phyloP scores from a whole-genome alignment of 2,888 invertebrate genomes.

The Drosophila picticornis region DNA sequence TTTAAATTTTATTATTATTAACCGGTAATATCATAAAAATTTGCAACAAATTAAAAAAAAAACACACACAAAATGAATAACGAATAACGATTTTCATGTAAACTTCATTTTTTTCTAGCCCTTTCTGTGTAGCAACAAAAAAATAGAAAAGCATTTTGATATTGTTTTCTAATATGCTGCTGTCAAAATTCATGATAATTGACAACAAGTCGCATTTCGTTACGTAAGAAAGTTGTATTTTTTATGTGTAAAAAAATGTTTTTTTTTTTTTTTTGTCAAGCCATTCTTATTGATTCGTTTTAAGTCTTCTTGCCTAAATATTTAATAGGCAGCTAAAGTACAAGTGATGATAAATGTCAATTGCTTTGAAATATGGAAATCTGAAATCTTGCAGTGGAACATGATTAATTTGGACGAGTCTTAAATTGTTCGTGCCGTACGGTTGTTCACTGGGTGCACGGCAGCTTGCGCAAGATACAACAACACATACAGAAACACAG shows the following conservation, averaged over 20 bases:
- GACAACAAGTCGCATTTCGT: neutral
- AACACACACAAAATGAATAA: too few species aligned
- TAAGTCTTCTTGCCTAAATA: neutral
- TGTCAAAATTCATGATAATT: neutral
- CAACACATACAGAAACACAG: conserved; percentile 1
- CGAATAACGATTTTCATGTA: neutral
- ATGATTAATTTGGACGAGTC: conserved; percentile 40
- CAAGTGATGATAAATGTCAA: conserved; percentile 1
- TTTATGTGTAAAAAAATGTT: neutral
- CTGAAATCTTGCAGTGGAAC: conserved; percentile 24
- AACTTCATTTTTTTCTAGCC: neutral
- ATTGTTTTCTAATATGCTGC: neutral
- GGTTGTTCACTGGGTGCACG: conserved; percentile 44
- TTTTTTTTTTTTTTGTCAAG: neutral
- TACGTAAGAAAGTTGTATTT: neutral
- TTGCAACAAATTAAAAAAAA: neutral
- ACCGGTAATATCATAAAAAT: neutral
- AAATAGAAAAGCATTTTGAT: neutral
- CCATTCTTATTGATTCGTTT: neutral
- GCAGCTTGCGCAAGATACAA: conserved; percentile 49
- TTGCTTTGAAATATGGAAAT: neutral
- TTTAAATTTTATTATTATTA: neutral
- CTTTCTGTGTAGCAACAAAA: neutral
- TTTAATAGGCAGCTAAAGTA: neutral
- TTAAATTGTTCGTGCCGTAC: conserved; percentile 25